phyloP scores from a whole-genome alignment of 1,140 invertebrate species.

The Drosophila bocqueti region DNA sequence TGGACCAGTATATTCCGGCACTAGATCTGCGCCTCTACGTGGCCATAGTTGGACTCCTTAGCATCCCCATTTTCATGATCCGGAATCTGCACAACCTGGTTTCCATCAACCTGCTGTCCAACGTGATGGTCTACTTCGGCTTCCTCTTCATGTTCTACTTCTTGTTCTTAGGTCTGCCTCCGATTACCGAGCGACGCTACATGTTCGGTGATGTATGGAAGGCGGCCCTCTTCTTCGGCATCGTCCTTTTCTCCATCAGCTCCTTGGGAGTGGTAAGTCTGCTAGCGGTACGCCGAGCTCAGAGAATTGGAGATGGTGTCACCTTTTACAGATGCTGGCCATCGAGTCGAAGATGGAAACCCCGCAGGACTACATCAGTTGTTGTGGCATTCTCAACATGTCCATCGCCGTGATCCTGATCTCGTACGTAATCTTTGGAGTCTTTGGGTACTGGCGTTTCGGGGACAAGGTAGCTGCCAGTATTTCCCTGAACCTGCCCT shows the following conservation, averaged over 20 bases:
- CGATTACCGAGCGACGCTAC: conserved; percentile 1
- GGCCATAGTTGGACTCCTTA: conserved; percentile 1
- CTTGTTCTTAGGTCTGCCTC: conserved; percentile 24
- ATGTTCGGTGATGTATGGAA: not conserved
- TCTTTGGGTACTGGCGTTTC: conserved; percentile 58
- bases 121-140: conserved; percentile 12
- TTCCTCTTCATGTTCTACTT: conserved; percentile 42
- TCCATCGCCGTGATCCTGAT: conserved; percentile 6
- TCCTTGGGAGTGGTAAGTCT: conserved; percentile 60
- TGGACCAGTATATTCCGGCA: not conserved
- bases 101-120: conserved; percentile 28
- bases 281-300: no score
- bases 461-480: conserved; percentile 6
- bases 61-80: conserved; percentile 38
- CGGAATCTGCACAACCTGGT: conserved; percentile 43
- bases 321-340: conserved; percentile 40
- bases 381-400: conserved; percentile 26
- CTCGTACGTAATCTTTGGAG: conserved; percentile 27
- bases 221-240: conserved; percentile 28
- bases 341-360: conserved; percentile 47
- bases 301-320: not conserved
- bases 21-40: conserved; percentile 7
- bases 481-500: conserved; percentile 42
- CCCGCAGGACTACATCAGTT: conserved; percentile 35
- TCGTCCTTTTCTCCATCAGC: conserved; percentile 38